These are phyloP conservation scores for Synodontis membranacea DNA, from an alignment of 2,113 vertebrate species.

Conservation along the genomic window DNA sequence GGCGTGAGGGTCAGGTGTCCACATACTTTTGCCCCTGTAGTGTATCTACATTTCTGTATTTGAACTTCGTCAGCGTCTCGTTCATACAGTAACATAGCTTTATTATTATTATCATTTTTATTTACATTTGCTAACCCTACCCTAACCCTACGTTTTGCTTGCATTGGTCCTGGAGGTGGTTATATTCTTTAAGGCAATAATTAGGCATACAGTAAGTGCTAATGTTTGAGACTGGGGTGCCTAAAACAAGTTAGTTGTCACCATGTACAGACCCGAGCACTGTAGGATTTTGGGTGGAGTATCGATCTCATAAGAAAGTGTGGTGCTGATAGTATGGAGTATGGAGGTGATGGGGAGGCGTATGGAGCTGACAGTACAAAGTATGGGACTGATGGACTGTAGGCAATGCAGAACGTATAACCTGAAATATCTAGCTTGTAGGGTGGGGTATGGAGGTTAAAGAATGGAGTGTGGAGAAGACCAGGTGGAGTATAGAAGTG, in stretches of 20 bases:
- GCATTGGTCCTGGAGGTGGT: constrained; percentile 72
- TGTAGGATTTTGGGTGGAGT: too few species aligned
- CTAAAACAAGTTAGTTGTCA: neutral
- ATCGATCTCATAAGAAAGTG: too few species aligned
- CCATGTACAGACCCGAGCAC: neutral
- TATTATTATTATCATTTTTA: too few species aligned
- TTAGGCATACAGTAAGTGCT: neutral
- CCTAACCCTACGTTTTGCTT: constrained; percentile 62
- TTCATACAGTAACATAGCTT: too few species aligned
- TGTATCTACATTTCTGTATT: too few species aligned
- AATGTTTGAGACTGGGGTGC: neutral
- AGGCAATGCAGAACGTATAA: neutral
- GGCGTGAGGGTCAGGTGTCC: too few species aligned
- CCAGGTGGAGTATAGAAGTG: neutral
- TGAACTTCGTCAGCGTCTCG: too few species aligned
- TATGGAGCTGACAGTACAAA: neutral
- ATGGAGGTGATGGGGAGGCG: neutral
- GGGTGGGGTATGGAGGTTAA: neutral
- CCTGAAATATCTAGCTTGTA: neutral
- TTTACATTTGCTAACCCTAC: too few species aligned
- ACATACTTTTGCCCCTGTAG: too few species aligned
- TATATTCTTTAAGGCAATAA: constrained; percentile 76
- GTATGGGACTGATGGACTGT: neutral
- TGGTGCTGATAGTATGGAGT: neutral
- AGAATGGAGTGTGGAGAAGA: neutral